Base-by-base conservation (phyloP, 1,140 invertebrate genomes). In the Ceratosolen solmsi region DNA sequence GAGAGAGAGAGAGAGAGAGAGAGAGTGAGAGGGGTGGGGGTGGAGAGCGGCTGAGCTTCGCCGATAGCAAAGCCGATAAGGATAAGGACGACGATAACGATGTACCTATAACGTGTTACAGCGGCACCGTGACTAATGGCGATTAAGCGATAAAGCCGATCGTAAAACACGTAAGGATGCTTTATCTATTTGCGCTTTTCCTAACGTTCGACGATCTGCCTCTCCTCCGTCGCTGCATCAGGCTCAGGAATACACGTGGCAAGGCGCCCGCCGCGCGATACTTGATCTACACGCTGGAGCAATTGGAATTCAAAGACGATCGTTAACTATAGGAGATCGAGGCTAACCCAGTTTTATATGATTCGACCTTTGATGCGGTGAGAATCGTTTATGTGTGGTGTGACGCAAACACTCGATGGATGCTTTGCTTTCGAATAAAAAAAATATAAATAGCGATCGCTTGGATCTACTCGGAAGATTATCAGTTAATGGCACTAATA, bases 91-190 rank as follows among this genome's bases (percentile, higher is more conserved):
- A 86, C 85, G 79, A 84, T 83, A 84, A 85, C 85, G 84, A 82
- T 81, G 88, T 87, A 87, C 83, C 84, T 86, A 84, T 86, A 87
- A 87, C 85, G 85, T 79, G 87, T 84, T 85, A 84, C 84, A 86
- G 83, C 84, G 79, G 77, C 83, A 85, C 83, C 87, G 86, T 89
- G 88, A 89, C 88, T 88, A 89, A 90, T 88, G 88, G 84, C 87
- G 88, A 89, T 89, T 30, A 36, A 86, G 84, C 85, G 88, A 89
- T 89, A 89, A 87, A 83, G 75, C 83, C 82, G 84, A 87, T 88
- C 86, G 87, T 87, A 86, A 89, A 89, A 89, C 86, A 88, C 86
- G 88, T 88, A 86, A 84, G 85, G 84, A 84, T 82, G 82, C 54
- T 68, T 72, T 86, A 87, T 86, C 85, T 86, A 84, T 86, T 85